These are phyloP conservation scores for Chlorodrepanis virens DNA, from an alignment of 2,113 vertebrate species.

Conservation along the genomic window DNA sequence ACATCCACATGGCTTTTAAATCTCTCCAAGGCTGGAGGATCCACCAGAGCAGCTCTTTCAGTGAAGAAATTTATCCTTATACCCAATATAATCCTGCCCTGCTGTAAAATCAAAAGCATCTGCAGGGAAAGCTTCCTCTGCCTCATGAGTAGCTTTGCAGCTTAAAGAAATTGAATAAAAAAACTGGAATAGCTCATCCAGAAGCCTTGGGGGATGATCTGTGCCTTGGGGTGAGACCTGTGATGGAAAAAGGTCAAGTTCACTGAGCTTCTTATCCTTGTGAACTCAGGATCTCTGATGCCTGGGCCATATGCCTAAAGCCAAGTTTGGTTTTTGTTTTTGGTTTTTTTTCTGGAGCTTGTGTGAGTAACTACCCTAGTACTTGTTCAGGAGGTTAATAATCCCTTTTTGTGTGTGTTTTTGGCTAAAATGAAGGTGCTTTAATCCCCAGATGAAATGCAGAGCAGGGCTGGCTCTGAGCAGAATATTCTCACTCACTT, in stretches of 20 bases:
- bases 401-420: neutral
- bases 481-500: neutral
- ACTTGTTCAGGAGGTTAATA: neutral
- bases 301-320: neutral
- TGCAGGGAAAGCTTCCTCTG: neutral
- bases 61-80: neutral
- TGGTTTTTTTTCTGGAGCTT: neutral
- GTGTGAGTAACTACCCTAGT: neutral
- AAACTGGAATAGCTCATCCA: neutral
- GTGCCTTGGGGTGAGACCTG: neutral
- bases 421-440: rapidly evolving
- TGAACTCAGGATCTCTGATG: neutral
- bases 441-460: neutral
- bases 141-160: rapidly evolving
- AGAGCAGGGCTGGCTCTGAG: neutral
- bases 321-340: neutral
- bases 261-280: neutral
- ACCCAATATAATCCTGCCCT: rapidly evolving
- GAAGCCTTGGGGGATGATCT: neutral
- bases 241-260: neutral
- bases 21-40: rapidly evolving
- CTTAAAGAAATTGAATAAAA: neutral
- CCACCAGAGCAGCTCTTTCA: neutral
- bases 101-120: rapidly evolving
- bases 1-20: neutral